These are phyloP conservation scores for Chrysomela aeneicollis DNA, from an alignment of 2,888 invertebrate genomes.

Conservation along the genomic window DNA sequence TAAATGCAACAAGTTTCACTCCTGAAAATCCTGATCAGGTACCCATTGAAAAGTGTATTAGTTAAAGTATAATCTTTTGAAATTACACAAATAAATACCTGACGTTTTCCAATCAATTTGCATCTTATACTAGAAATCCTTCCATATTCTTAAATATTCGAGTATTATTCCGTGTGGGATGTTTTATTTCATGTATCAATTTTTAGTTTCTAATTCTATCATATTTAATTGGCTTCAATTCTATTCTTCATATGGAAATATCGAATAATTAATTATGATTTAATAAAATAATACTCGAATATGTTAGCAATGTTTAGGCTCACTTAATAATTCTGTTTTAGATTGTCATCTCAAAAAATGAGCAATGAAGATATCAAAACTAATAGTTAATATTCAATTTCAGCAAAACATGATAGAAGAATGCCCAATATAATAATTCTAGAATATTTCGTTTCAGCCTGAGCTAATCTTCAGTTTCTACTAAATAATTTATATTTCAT, in stretches of 20 bases:
- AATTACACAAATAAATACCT: too few species aligned
- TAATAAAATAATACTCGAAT: constrained; percentile 24
- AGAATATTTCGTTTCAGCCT: constrained; percentile 17
- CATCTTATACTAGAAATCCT: neutral
- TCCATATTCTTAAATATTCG: constrained; percentile 4
- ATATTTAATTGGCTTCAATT: too few species aligned
- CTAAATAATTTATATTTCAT: constrained; percentile 49
- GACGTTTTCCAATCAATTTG: too few species aligned
- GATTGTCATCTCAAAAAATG: constrained; percentile 25
- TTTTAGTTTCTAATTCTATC: too few species aligned
- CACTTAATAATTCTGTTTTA: constrained; percentile 43
- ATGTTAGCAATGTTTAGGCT: constrained; percentile 18
- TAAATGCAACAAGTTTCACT: neutral
- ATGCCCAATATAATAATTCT: constrained; percentile 25
- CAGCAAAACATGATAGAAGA: constrained; percentile 47
- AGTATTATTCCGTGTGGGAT: constrained; percentile 26
- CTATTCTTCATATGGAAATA: constrained; percentile 1
- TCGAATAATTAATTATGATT: too few species aligned
- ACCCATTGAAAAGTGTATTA: too few species aligned
- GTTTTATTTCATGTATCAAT: too few species aligned
- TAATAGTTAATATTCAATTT: constrained; percentile 49
- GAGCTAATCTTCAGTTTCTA: constrained; percentile 51
- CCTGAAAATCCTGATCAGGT: too few species aligned
- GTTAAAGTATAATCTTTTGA: too few species aligned
- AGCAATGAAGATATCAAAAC: constrained; percentile 13